Evolutionary conservation across 2,888 invertebrate genomes (phyloP), one percentile per base, ranked within the genome.

Genomic region (Drosophila dives): DNA sequence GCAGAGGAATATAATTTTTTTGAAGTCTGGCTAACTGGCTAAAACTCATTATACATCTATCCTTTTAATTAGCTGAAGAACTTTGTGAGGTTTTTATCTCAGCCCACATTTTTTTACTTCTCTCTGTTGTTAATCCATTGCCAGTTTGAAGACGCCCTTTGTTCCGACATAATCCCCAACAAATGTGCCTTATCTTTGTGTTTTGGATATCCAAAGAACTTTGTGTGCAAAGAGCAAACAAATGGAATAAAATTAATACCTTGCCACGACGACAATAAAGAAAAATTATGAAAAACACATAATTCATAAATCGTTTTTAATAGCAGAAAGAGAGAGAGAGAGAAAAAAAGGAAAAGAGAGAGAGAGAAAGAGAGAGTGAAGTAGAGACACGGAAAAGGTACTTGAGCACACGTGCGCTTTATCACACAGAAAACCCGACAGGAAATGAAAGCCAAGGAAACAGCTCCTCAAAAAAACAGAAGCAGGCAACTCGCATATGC

Each of bases 221-320:
- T 58, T 26, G 45, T 53, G 64, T 61, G 62, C 51, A 56, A 34
- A 49, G 10, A 49, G 62, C 63, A 56, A 64, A 64, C 64, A 67
- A 62, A 32, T 66, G 55, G 63, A 48, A 72, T 64, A 61, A 65
- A 79, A 71, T 78, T 75, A 81, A 81, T 79, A 79, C 70, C 65
- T 59, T 59, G 74, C 59, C 68, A 68, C 50, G 64, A 71, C 17
- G 17, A 45, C 70, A 75, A 66, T 68, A 64, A 59, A 71, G 42
- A 65, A 59, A 70, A 81, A 74, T 77, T 63, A 80, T 78, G 75
- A 78, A 71, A 82, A 75, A 82, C 80, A 86, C 81, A 87, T 83
- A 89, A 87, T 77, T 89, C 85, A 87, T 87, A 87, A 87, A 89
- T 83, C 86, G 88, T 87, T 87, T 89, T 87, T 89, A 89, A 89